phyloP scores from a whole-genome alignment of 2,888 invertebrate genomes.

The Brachyopa scutellaris region DNA sequence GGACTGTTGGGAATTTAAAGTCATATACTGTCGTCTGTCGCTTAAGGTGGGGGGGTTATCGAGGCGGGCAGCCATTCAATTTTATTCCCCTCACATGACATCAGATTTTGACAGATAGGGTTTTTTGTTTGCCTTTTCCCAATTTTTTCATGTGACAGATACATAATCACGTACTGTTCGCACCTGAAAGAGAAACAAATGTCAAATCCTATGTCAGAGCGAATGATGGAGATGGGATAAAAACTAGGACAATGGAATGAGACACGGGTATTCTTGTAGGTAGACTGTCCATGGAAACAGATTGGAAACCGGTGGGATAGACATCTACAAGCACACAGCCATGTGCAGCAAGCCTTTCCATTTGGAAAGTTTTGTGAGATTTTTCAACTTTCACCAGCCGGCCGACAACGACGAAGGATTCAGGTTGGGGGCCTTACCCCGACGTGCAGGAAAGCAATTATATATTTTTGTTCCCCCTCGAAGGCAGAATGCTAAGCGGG shows the following conservation, averaged over 20 bases:
- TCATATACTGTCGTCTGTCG: slow-evolving; percentile 33
- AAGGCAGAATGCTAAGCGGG: background rate
- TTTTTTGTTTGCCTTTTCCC: background rate
- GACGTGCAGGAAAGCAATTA: background rate
- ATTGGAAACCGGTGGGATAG: background rate
- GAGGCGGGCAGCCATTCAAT: slow-evolving; percentile 42
- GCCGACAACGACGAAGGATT: background rate
- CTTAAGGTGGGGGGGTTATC: background rate
- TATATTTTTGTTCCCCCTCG: background rate
- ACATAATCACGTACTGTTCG: slow-evolving; percentile 14
- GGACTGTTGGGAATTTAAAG: slow-evolving; percentile 57
- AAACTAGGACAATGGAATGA: background rate
- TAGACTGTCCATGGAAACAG: background rate
- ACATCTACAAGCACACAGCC: background rate
- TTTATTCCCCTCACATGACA: slow-evolving; percentile 23
- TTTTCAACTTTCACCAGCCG: slow-evolving; percentile 25
- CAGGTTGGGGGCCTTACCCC: background rate
- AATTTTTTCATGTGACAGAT: background rate
- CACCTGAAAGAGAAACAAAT: slow-evolving; percentile 41
- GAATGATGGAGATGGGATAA: background rate
- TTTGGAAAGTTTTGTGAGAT: slow-evolving; percentile 39
- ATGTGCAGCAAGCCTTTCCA: background rate
- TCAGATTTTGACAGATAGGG: background rate
- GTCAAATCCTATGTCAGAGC: slow-evolving; percentile 5
- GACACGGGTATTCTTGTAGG: background rate